Base-by-base conservation (phyloP, 2,113 vertebrate genomes). In the Otolemur garnettii region DNA sequence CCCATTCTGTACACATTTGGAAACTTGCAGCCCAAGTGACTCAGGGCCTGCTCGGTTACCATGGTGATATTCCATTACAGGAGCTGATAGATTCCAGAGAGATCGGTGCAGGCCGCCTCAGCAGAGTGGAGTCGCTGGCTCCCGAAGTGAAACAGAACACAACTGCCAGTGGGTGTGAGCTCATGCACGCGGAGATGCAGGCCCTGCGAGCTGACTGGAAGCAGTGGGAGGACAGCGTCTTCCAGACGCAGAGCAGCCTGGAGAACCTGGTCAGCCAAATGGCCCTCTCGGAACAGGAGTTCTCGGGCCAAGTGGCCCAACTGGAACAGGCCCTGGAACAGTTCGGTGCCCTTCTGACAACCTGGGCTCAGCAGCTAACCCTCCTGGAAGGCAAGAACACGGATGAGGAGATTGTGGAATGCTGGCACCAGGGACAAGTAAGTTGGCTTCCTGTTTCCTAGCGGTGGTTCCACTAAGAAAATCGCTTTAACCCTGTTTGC, bases 81-180 rank as follows among this genome's bases (percentile, higher is more conserved):
- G 99, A 99, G 98, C 98, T 99, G 93, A 98, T 99, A 90, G 99
- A 99, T 98, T 99, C 99, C 98, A 99, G 99, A 95, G 99, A 98
- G 97, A 97, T 98, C 55, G 99, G 99, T 77, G 98, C 99, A 64
- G 98, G 99, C 96, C 99, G 99, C 68, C 98, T 99, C 33, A 97
- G 98, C 98, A 98, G 99, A 66, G 99, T 99, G 96, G 99, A 99
- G 96, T 96, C 98, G 17, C 98, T 99, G 83, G 99, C 99, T 0
- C 98, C 98, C 0, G 98, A 96, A 17, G 99, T 99, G 11, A 98
- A 98, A 64, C 99, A 99, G 96, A 98, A 98, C 98, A 99, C 99
- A 22, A 98, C 99, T 2, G 84, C 98, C 98, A 57, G 98, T 96
- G 97, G 99, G 87, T 98, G 99, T 80, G 99, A 99, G 98, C 98